Percentiles rank a stretch among this genome's conserved stretches.
Evolutionary conservation across 2,888 invertebrate species (phyloP).

Genomic region (Coleophora flavipennella): DNA sequence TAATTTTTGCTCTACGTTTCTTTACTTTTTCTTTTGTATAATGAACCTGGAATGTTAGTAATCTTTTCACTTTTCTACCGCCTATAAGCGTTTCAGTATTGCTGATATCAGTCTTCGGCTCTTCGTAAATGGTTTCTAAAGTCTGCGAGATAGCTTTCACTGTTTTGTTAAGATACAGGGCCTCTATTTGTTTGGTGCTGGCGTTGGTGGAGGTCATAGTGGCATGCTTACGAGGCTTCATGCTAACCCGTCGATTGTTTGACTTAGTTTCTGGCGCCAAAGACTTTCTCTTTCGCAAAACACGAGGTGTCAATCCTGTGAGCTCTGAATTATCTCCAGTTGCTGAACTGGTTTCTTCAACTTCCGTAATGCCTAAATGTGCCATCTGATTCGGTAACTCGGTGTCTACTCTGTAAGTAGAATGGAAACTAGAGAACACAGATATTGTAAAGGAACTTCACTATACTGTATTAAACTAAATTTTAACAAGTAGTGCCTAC

Average conservation of each 20-base stretch:
- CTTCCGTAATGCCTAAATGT: slow-evolving; percentile 59
- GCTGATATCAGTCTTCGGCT: slow-evolving; percentile 59
- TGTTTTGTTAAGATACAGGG: slow-evolving; percentile 72
- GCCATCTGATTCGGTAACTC: slow-evolving; percentile 64
- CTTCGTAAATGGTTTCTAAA: slow-evolving; percentile 77
- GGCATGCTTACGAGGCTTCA: slow-evolving; percentile 59
- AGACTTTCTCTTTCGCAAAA: slow-evolving; percentile 54
- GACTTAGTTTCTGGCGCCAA: slow-evolving; percentile 43
- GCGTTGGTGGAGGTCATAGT: slow-evolving; percentile 39
- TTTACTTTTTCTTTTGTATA: slow-evolving; percentile 71
- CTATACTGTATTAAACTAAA: too few relatives aligned
- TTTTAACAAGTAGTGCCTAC: too few relatives aligned
- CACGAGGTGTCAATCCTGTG: slow-evolving; percentile 33
- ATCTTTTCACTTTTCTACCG: slow-evolving; percentile 70
- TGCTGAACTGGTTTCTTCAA: slow-evolving; percentile 20
- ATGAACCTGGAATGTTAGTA: slow-evolving; percentile 68
- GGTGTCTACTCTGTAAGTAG: slow-evolving; percentile 34
- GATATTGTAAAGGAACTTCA: too few relatives aligned
- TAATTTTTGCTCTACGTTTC: slow-evolving; percentile 72
- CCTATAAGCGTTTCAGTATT: slow-evolving; percentile 60
- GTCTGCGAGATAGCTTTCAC: slow-evolving; percentile 65
- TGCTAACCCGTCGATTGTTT: slow-evolving; percentile 58
- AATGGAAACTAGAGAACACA: too few relatives aligned
- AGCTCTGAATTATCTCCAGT: slow-evolving; percentile 22
- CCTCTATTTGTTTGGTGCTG: slow-evolving; percentile 60